These are phyloP conservation scores for Triplophysa bombifrons DNA, from an alignment of 2,797 vertebrate genomes.

Conservation along the genomic window DNA sequence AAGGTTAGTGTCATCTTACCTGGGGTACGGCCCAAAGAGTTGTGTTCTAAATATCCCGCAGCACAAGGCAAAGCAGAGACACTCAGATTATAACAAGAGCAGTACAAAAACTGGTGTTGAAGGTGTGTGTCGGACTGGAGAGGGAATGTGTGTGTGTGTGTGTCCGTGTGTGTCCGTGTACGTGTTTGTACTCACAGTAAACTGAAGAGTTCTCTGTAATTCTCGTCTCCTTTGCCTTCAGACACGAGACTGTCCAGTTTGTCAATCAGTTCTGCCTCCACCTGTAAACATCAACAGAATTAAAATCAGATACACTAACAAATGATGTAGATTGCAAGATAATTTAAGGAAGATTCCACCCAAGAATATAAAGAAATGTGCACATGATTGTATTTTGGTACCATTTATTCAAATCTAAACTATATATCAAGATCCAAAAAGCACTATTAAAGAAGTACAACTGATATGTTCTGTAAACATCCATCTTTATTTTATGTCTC, in stretches of 20 bases:
- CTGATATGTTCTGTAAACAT: too few species aligned
- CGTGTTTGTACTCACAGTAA: slow-evolving; percentile 85
- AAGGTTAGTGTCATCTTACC: slow-evolving; percentile 79
- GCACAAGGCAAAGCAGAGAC: slow-evolving; percentile 78
- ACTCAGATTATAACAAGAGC: slow-evolving; percentile 70
- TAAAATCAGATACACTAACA: background rate
- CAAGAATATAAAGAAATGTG: background rate
- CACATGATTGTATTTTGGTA: too few species aligned
- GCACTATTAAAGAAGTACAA: too few species aligned
- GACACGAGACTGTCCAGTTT: slow-evolving; percentile 99
- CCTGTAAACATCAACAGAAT: slow-evolving; percentile 73
- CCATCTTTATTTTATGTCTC: too few species aligned
- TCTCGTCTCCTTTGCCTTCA: slow-evolving; percentile 97
- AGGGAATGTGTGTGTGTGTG: background rate
- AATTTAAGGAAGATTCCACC: background rate
- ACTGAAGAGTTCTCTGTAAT: slow-evolving; percentile 97
- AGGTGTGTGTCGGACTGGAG: background rate
- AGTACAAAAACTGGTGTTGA: slow-evolving; percentile 15
- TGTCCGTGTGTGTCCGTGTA: background rate
- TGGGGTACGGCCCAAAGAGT: slow-evolving; percentile 98
- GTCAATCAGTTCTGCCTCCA: slow-evolving; percentile 97
- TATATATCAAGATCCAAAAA: too few species aligned
- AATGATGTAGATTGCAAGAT: background rate
- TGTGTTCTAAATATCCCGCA: slow-evolving; percentile 89
- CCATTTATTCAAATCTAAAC: too few species aligned